phyloP scores from a whole-genome alignment of 2,113 vertebrate genomes.

The Chroicocephalus ridibundus region DNA sequence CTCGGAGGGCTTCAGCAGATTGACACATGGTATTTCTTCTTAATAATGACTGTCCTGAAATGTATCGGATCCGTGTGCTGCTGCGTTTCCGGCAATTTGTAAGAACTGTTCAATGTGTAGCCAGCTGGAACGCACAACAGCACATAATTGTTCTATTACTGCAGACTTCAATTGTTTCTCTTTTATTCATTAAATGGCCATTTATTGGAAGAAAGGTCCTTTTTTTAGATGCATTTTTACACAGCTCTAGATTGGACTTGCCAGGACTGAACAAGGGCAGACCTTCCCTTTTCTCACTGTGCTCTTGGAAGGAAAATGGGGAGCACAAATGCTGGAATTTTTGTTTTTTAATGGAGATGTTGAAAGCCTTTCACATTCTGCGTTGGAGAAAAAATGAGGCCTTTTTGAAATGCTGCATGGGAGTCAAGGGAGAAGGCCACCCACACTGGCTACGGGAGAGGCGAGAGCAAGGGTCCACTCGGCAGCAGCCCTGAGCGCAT shows the following conservation, averaged over 20 bases:
- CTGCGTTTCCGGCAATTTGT: conserved; percentile 46
- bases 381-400: neutral
- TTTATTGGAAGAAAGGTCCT: conserved; percentile 63
- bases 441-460: neutral
- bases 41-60: conserved; percentile 21
- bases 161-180: conserved; percentile 61
- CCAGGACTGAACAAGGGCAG: conserved; percentile 47
- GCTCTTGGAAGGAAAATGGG: conserved; percentile 40
- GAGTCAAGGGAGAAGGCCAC: conserved; percentile 44
- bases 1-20: neutral
- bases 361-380: conserved; percentile 52
- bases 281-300: conserved; percentile 26
- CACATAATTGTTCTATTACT: conserved; percentile 53
- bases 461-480: neutral
- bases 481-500: neutral
- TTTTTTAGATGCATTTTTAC: conserved; percentile 62
- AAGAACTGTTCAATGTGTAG: conserved; percentile 24
- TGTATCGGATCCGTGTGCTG: neutral
- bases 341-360: conserved; percentile 32
- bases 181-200: conserved; percentile 63
- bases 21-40: conserved; percentile 54
- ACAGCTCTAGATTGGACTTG: conserved; percentile 51
- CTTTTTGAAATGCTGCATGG: conserved; percentile 33
- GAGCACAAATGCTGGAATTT: conserved; percentile 9
- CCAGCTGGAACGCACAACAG: conserved; percentile 52